Evolutionary conservation across 2,797 vertebrate genomes (phyloP).

Genomic region (Holocentrus rufus): DNA sequence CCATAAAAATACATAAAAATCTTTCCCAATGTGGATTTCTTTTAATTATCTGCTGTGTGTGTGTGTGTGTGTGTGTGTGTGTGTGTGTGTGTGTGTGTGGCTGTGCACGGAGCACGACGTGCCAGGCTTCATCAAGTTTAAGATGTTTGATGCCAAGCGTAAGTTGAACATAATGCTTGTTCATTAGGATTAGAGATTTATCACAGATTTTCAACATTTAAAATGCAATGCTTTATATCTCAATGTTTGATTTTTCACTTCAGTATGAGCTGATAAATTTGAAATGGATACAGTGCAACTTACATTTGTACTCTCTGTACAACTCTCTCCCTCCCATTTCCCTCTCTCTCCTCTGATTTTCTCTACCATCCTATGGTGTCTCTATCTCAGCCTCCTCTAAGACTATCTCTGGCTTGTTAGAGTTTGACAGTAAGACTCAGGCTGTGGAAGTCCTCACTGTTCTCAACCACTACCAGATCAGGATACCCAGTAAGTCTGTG

Average conservation of each 20-base stretch:
- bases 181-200: not conserved
- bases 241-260: not conserved
- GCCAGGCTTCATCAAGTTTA: conserved; percentile 94
- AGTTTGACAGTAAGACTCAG: conserved; percentile 96
- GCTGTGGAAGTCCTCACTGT: conserved; percentile 98
- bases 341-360: conserved; percentile 31
- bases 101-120: conserved; percentile 94
- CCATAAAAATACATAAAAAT: too few species aligned
- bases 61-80: conserved; percentile 75
- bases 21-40: too few species aligned
- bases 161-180: conserved; percentile 74
- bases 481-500: conserved; percentile 92
- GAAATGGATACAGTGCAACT: not conserved
- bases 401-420: conserved; percentile 94
- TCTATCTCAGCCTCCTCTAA: conserved; percentile 89
- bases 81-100: conserved; percentile 80
- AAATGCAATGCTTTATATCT: too few species aligned
- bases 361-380: not conserved
- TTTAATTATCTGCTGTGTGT: conserved; percentile 1
- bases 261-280: not conserved
- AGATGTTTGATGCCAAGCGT: conserved; percentile 98
- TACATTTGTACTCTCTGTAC: too few species aligned
- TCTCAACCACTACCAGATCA: conserved; percentile 98
- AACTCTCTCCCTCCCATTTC: not conserved
- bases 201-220: not conserved